phyloP scores from a whole-genome alignment of 92 coral and sea anemone species.

The Virgularia gustaviana region DNA sequence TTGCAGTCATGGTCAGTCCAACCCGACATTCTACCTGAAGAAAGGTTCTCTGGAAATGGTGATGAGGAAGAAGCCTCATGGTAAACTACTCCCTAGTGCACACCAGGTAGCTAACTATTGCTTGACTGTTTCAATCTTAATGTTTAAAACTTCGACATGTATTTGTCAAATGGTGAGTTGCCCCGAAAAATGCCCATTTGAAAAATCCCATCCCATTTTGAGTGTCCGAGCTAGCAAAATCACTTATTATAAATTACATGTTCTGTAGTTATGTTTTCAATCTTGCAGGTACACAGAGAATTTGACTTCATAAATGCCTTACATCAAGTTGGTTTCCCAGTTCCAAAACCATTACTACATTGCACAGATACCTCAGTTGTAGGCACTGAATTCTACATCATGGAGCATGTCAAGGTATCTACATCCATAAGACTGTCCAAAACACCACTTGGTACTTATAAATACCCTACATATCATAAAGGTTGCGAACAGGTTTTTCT shows the following conservation, averaged over 20 bases:
- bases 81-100: constrained; percentile 74
- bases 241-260: not conserved
- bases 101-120: constrained; percentile 73
- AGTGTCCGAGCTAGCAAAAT: too few relatives aligned
- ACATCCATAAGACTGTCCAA: not conserved
- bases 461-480: too few relatives aligned
- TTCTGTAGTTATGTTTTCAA: not conserved
- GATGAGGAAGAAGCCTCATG: constrained; percentile 85
- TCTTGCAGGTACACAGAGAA: constrained; percentile 73
- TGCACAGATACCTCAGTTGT: constrained; percentile 69
- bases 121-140: too few relatives aligned
- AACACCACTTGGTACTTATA: too few relatives aligned
- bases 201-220: too few relatives aligned
- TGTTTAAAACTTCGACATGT: too few relatives aligned
- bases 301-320: constrained; percentile 69
- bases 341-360: constrained; percentile 69
- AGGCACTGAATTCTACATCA: constrained; percentile 89
- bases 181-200: too few relatives aligned
- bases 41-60: constrained; percentile 71
- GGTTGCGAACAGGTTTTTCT: too few relatives aligned
- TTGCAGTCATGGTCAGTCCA: constrained; percentile 86
- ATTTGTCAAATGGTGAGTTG: too few relatives aligned
- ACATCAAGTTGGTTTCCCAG: constrained; percentile 69
- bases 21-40: constrained; percentile 79
- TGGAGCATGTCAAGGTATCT: constrained; percentile 78